These are phyloP conservation scores for Papilio protenor DNA, from an alignment of 2,888 invertebrate species.

Conservation along the genomic window DNA sequence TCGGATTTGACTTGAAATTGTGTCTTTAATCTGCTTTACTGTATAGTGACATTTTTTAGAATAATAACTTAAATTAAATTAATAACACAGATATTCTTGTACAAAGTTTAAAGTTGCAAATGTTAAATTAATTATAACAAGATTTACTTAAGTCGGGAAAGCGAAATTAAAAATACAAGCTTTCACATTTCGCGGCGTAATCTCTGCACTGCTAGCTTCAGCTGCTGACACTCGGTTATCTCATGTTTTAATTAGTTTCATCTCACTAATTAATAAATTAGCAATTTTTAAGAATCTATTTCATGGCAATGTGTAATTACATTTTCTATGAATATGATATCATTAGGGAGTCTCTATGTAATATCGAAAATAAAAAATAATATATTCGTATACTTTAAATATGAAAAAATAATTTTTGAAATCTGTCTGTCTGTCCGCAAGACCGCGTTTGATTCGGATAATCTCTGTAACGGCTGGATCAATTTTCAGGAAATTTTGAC, in stretches of 20 bases:
- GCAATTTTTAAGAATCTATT: neutral
- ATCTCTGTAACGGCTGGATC: no score
- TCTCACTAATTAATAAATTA: neutral
- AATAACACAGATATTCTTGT: neutral
- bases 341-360: no score
- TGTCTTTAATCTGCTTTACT: neutral
- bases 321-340: neutral
- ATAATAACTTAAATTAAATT: neutral
- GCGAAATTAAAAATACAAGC: neutral
- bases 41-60: neutral
- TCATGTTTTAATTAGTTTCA: neutral
- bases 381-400: no score
- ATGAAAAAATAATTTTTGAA: no score
- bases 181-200: neutral
- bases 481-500: no score
- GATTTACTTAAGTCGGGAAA: constrained; percentile 8
- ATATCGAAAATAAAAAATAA: no score
- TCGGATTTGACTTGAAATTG: neutral
- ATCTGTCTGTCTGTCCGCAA: no score
- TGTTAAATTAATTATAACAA: constrained; percentile 1
- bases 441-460: no score
- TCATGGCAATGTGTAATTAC: neutral
- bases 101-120: neutral
- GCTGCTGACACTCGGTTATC: neutral
- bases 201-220: neutral